Base-by-base conservation (phyloP, 1,140 invertebrate species). In the Liolophura sinensis region DNA sequence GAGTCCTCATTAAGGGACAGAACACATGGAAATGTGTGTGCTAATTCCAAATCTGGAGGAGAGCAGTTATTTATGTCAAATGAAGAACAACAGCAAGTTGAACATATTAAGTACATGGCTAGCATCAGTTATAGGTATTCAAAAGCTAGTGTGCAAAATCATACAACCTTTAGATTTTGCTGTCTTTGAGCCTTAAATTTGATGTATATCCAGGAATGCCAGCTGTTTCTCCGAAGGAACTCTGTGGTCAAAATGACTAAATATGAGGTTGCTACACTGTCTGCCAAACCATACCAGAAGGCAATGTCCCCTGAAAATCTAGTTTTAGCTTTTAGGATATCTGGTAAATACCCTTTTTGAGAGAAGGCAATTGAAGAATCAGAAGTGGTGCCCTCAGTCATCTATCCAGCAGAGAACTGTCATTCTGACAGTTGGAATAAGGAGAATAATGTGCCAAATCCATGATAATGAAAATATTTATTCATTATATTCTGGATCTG, bases 241-340 rank as follows among this genome's bases (percentile, higher is more conserved):
- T n/a, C n/a, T n/a, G n/a, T n/a, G n/a, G n/a, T 22, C 11, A 51
- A 22, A 11, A 51, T 72, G n/a, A 64, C 61, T 11, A 69, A 62
- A 57, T 58, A 68, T 31, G 22, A 71, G 5, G 40, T 69, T 63
- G 65, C 60, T 9, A 22, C 59, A 47, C 27, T 71, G 12, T 49
- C 52, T 22, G 20, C 11, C 15, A 66, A 62, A 56, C 60, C 66
- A 5, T 71, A 73, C 54, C 46, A 55, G 22, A 64, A 60, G 50
- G 64, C 67, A 57, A 16, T 73, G 16, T 68, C 69, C n/a, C 40
- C 64, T 48, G 63, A 66, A 56, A 49, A 24, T 66, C 64, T 24
- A 46, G 56, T 22, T 71, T 73, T 57, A 49, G 52, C n/a, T 66
- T 62, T 47, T 16, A 66, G 48, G 69, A 69, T 9, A 68, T 73